Conservation (phyloP, 2,797 vertebrate genomes). For the Sphenodon punctatus region DNA sequence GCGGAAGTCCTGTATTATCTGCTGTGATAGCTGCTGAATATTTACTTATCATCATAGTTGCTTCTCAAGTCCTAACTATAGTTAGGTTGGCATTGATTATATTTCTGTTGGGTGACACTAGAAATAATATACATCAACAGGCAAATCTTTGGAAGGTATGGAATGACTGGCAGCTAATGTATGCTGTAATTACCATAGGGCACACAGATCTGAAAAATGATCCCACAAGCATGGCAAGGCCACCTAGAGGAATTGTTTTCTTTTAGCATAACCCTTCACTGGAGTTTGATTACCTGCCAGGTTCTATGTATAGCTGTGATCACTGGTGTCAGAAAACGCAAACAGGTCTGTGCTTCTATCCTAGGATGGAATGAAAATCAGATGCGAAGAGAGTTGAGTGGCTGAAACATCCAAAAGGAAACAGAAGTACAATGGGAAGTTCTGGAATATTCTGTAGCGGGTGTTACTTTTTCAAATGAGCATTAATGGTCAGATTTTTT, state of each 20-base stretch:
- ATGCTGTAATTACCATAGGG: conserved; percentile 43
- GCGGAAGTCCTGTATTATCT: too few relatives aligned
- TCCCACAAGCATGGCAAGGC: conserved; percentile 14
- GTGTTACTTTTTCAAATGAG: neutral
- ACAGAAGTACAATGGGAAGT: neutral
- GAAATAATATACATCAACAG: conserved; percentile 4
- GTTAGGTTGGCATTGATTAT: conserved; percentile 37
- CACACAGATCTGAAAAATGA: conserved; percentile 46
- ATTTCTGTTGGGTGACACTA: conserved; percentile 21
- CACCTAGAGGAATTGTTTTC: conserved; percentile 40
- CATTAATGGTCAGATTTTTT: neutral
- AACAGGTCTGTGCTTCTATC: neutral
- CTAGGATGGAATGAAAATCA: neutral
- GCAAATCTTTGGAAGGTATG: neutral
- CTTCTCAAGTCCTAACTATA: conserved; percentile 29
- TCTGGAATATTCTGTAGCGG: neutral
- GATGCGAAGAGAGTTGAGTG: neutral
- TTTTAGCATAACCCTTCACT: conserved; percentile 26
- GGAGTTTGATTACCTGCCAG: neutral
- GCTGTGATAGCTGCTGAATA: neutral
- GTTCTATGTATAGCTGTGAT: neutral
- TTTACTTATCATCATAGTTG: neutral
- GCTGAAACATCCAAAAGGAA: neutral
- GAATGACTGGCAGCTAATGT: conserved; percentile 12
- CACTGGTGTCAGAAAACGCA: neutral